Evolutionary conservation across 2,888 invertebrate species (phyloP).

Genomic region (Microctonus hyperodae): DNA sequence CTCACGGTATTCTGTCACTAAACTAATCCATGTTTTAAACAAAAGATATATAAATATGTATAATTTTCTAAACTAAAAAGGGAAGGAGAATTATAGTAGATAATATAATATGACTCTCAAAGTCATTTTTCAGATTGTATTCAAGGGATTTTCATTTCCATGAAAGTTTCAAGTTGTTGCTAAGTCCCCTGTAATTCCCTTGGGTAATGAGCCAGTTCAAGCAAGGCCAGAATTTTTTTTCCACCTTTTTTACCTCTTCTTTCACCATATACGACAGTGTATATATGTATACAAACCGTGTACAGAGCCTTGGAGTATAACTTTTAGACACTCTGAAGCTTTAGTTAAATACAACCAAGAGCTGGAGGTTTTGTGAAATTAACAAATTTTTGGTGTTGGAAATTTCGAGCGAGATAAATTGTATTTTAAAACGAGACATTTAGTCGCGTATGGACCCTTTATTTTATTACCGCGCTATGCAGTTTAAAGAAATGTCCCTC

Average conservation of each 20-base stretch:
- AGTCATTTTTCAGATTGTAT: not conserved
- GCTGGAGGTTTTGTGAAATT: conserved; percentile 21
- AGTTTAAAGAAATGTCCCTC: not conserved
- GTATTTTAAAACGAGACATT: conserved; percentile 5
- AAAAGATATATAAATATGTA: no score
- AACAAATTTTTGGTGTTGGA: conserved; percentile 13
- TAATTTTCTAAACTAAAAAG: not conserved
- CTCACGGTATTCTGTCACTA: not conserved
- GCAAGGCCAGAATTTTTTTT: conserved; percentile 8
- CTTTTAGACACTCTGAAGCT: not conserved
- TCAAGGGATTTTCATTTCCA: conserved; percentile 19
- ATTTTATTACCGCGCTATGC: conserved; percentile 16
- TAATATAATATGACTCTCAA: not conserved
- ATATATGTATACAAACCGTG: not conserved
- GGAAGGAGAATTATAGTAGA: not conserved
- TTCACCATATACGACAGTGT: not conserved
- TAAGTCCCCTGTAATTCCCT: conserved; percentile 26
- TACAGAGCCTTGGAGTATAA: not conserved
- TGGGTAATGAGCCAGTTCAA: conserved; percentile 22
- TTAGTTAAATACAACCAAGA: conserved; percentile 10
- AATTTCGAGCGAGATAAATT: no score
- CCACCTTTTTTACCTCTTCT: not conserved
- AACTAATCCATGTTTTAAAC: not conserved
- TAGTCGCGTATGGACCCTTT: conserved; percentile 17
- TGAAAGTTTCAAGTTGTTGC: conserved; percentile 11